phyloP scores from a whole-genome alignment of 2,113 vertebrate species.

The Atlantisia rogersi region DNA sequence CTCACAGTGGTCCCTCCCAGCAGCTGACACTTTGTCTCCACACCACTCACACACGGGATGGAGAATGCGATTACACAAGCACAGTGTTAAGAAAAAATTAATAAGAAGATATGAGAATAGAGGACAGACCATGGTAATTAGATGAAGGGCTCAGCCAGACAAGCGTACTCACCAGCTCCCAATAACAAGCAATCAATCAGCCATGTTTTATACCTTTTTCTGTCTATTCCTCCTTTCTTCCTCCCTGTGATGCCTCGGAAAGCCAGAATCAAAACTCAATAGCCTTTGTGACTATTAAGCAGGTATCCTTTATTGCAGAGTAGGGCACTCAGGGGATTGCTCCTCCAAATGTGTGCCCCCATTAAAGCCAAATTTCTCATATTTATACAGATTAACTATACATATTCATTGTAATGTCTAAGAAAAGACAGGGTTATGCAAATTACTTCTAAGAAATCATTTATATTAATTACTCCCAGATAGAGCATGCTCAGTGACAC shows the following conservation, averaged over 20 bases:
- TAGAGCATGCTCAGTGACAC: too few species aligned
- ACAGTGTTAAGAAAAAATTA: neutral
- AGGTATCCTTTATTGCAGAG: too few species aligned
- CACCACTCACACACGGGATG: neutral
- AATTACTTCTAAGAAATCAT: too few species aligned
- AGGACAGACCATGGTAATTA: neutral
- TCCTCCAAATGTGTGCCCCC: too few species aligned
- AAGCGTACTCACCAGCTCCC: neutral
- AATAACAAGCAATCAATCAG: neutral
- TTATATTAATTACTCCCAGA: too few species aligned
- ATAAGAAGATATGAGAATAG: neutral
- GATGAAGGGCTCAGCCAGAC: rapidly evolving
- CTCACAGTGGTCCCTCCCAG: rapidly evolving
- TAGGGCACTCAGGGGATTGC: too few species aligned
- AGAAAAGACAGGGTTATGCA: too few species aligned
- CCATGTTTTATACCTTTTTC: neutral
- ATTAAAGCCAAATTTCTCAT: too few species aligned
- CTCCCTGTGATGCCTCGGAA: neutral
- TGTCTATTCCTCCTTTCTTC: neutral
- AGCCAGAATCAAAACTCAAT: too few species aligned
- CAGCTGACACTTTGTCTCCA: neutral
- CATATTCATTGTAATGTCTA: too few species aligned
- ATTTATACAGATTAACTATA: too few species aligned
- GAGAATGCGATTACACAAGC: neutral
- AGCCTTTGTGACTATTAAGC: too few species aligned